Conservation (phyloP, 1,140 invertebrate genomes). For the Magallana angulata region DNA sequence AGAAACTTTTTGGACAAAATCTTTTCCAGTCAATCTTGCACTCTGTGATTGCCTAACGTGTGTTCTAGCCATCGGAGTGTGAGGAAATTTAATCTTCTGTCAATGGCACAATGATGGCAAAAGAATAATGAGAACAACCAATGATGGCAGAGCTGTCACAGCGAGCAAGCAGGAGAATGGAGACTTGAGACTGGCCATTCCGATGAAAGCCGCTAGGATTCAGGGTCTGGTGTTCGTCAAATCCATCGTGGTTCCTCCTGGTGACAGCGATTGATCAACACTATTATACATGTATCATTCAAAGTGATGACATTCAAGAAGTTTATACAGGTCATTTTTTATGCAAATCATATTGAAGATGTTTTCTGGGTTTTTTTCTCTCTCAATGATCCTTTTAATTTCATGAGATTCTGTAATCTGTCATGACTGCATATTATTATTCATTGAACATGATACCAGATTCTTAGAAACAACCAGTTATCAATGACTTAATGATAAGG, state of each 20-base stretch:
- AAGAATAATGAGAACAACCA: neutral
- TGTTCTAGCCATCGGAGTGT: slow-evolving; percentile 1
- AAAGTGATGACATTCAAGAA: neutral
- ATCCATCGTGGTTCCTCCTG: neutral
- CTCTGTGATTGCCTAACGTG: slow-evolving; percentile 31
- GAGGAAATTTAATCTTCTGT: slow-evolving; percentile 24
- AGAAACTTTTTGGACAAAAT: neutral
- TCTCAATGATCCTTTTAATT: no score
- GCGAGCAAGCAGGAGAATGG: neutral
- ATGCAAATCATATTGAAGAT: neutral
- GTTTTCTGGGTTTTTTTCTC: neutral
- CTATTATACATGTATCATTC: neutral
- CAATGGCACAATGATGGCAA: neutral
- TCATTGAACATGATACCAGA: neutral
- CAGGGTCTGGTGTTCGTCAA: neutral
- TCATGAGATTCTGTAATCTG: no score
- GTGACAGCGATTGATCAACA: neutral
- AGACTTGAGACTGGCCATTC: neutral
- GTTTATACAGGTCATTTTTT: neutral
- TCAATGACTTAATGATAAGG: no score
- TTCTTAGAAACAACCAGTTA: no score
- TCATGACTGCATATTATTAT: neutral
- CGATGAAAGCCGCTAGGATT: neutral
- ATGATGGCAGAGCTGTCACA: neutral
- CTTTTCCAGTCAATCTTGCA: slow-evolving; percentile 15